Evolutionary conservation across 2,888 invertebrate species (phyloP).

Genomic region (Mythimna loreyi): DNA sequence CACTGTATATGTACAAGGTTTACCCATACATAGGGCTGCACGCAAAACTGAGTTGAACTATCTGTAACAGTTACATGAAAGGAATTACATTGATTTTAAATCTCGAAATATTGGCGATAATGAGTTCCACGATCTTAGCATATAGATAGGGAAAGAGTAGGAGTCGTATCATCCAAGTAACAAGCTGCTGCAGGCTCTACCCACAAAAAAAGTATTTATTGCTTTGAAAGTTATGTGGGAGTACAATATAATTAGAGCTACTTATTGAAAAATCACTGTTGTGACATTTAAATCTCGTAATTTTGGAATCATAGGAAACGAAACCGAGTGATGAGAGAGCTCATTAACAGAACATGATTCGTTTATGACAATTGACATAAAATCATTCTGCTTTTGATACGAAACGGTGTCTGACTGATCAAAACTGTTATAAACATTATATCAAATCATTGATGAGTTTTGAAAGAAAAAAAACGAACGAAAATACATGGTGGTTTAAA

Average conservation of each 20-base stretch:
- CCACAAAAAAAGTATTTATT: background rate
- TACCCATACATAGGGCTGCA: too few relatives aligned
- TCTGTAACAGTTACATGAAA: too few relatives aligned
- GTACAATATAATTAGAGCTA: slow-evolving; percentile 71
- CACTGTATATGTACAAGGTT: too few relatives aligned
- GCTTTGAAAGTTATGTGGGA: slow-evolving; percentile 74
- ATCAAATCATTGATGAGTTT: slow-evolving; percentile 6
- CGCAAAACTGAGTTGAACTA: too few relatives aligned
- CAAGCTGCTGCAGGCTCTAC: too few relatives aligned
- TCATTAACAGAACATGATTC: slow-evolving; percentile 78
- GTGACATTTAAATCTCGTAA: slow-evolving; percentile 63
- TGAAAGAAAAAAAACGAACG: slow-evolving; percentile 11
- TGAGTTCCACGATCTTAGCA: too few relatives aligned
- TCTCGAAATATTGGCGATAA: too few relatives aligned
- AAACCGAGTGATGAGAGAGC: slow-evolving; percentile 79
- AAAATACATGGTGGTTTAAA: slow-evolving; percentile 76
- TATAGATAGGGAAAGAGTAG: too few relatives aligned
- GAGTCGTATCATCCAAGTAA: too few relatives aligned
- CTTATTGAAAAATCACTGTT: slow-evolving; percentile 14
- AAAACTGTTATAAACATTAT: slow-evolving; percentile 33
- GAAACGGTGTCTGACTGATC: background rate
- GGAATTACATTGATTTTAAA: too few relatives aligned
- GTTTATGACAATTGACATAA: slow-evolving; percentile 73
- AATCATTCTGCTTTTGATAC: slow-evolving; percentile 19
- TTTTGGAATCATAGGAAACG: slow-evolving; percentile 81